These are phyloP conservation scores for Cephus runcator DNA, from an alignment of 2,888 invertebrate species.

Conservation along the genomic window DNA sequence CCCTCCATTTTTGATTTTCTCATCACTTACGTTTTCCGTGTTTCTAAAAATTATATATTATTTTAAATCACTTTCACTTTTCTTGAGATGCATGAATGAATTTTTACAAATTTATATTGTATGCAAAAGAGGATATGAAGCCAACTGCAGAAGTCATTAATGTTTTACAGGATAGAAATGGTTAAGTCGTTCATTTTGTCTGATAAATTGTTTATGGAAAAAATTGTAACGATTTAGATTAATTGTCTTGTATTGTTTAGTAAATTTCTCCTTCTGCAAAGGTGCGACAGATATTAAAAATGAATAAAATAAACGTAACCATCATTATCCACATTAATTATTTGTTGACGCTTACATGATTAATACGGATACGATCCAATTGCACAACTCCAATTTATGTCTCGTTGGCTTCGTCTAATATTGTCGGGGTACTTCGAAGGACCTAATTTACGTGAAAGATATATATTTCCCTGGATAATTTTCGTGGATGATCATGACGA, in stretches of 20 bases:
- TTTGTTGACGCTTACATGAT: neutral
- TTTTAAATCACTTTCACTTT: neutral
- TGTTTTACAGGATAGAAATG: neutral
- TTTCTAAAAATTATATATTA: neutral
- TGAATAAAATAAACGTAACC: neutral
- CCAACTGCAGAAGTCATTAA: neutral
- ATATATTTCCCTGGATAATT: neutral
- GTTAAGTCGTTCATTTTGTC: neutral
- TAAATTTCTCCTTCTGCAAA: neutral
- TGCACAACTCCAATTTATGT: neutral
- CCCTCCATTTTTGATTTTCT: slow-evolving; percentile 64
- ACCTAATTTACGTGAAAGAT: neutral
- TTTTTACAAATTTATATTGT: neutral
- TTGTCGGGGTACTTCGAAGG: neutral
- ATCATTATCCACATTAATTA: neutral
- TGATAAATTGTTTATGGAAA: neutral
- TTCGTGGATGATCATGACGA: neutral
- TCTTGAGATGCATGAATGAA: neutral
- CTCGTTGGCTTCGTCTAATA: neutral
- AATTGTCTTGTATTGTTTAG: neutral
- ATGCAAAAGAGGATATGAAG: neutral
- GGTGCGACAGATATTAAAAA: neutral
- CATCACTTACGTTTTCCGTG: slow-evolving; percentile 42
- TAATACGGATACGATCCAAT: neutral
- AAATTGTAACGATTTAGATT: neutral